Conservation (phyloP, 2,888 invertebrate species). For the Stomorhina lunata region DNA sequence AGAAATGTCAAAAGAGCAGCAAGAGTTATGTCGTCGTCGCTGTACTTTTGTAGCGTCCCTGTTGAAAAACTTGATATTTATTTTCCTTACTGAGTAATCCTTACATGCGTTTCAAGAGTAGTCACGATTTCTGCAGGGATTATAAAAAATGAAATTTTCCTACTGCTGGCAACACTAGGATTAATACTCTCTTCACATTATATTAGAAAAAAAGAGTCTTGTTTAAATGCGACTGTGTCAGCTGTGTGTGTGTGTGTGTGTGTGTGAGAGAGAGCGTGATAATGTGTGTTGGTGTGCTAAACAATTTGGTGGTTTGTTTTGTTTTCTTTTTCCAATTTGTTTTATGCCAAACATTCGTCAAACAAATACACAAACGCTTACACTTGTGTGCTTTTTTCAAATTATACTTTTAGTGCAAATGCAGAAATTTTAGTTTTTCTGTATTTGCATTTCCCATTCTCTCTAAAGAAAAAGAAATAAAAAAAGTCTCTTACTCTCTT, state of each 20-base stretch:
- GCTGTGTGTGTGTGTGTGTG: background rate
- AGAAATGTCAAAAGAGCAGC: too few relatives aligned
- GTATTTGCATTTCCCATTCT: conserved; percentile 62
- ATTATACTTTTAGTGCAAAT: conserved; percentile 57
- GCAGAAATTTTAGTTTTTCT: conserved; percentile 41
- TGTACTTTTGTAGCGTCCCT: too few relatives aligned
- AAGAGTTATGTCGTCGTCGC: too few relatives aligned
- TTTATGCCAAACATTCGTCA: conserved; percentile 20
- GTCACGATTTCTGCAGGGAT: too few relatives aligned
- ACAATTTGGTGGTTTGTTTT: conserved; percentile 36
- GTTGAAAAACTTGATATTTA: too few relatives aligned
- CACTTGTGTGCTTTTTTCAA: background rate
- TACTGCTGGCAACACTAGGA: conserved; percentile 17
- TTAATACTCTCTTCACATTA: background rate
- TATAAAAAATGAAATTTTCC: too few relatives aligned
- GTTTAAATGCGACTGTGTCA: conserved; percentile 19
- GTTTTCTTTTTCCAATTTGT: background rate
- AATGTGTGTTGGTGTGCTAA: conserved; percentile 5
- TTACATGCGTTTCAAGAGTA: too few relatives aligned
- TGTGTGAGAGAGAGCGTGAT: background rate
- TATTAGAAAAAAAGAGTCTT: background rate
- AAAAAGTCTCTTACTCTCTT: conserved; percentile 31
- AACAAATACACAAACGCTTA: too few relatives aligned
- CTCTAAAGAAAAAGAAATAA: background rate
- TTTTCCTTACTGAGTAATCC: too few relatives aligned